A percentile compares a stretch with the other conserved stretches of the same genome.
These are phyloP conservation scores for Haliclona indistincta DNA, from an alignment of 37 sponge, comb jelly and placozoan species.

Conservation along the genomic window DNA sequence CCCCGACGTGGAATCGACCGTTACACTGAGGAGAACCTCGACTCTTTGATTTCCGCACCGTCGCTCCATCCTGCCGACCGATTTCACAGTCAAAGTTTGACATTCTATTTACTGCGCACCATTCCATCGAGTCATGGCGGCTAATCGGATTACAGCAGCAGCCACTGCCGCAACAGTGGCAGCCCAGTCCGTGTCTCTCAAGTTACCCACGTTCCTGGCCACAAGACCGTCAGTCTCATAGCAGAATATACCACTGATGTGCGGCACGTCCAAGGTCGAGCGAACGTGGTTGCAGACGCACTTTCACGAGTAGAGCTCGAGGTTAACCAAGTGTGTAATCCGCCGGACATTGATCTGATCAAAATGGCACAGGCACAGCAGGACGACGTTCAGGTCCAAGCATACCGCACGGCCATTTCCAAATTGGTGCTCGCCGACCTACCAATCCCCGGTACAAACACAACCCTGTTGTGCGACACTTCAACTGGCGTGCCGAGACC, in stretches of 20 bases:
- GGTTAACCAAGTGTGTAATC: not conserved
- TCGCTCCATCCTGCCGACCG: too few species aligned
- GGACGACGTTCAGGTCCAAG: conserved; percentile 16
- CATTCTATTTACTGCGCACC: too few species aligned
- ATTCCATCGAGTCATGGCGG: too few species aligned
- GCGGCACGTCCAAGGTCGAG: not conserved
- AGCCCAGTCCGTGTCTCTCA: not conserved
- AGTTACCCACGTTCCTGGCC: conserved; percentile 1
- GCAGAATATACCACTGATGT: conserved; percentile 31
- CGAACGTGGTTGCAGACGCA: conserved; percentile 16
- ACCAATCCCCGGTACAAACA: not conserved
- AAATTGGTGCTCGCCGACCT: not conserved
- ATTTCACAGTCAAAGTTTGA: too few species aligned
- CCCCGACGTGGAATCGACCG: too few species aligned
- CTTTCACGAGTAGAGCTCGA: conserved; percentile 9
- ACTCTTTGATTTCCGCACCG: too few species aligned
- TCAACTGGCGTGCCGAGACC: conserved; percentile 40
- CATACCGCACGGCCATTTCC: conserved; percentile 7
- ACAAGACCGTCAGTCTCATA: not conserved
- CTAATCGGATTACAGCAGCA: too few species aligned
- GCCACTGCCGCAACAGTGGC: conserved; percentile 1
- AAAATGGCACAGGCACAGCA: conserved; percentile 22
- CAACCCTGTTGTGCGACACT: conserved; percentile 25
- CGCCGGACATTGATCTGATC: conserved; percentile 13
- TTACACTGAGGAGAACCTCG: too few species aligned